These are phyloP conservation scores for Psococerastis gibbosa DNA, from an alignment of 2,888 invertebrate species.

Conservation along the genomic window DNA sequence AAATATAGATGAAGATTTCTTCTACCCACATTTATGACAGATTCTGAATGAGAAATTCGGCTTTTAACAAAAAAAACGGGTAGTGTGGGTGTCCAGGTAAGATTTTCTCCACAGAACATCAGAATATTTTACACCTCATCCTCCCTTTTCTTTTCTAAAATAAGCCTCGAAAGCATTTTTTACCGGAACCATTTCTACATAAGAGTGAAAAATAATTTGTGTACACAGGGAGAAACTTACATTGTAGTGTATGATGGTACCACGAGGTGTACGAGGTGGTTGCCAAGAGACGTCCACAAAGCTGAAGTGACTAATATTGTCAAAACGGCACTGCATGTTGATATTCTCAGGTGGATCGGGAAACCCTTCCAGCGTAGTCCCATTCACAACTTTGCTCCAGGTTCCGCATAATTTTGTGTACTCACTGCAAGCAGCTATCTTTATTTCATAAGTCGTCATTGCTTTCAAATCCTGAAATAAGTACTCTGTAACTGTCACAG, in stretches of 20 bases:
- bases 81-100: no score
- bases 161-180: no score
- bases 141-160: no score
- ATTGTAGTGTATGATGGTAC: constrained; percentile 58
- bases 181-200: no score
- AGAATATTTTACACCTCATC: no score
- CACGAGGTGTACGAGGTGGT: constrained; percentile 51
- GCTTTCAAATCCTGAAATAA: constrained; percentile 3
- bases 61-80: no score
- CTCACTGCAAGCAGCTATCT: constrained; percentile 60
- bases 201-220: no score
- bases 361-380: constrained; percentile 65
- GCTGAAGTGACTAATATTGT: constrained; percentile 36
- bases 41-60: no score
- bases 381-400: constrained; percentile 58
- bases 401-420: constrained; percentile 54
- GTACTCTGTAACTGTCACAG: constrained; percentile 42
- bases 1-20: no score
- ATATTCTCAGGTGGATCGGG: constrained; percentile 55
- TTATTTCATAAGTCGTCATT: background rate
- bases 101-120: no score
- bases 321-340: constrained; percentile 41
- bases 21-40: no score
- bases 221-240: no score
- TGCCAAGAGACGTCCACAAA: constrained; percentile 54